A percentile compares a stretch with the other conserved stretches of the same genome.
These are phyloP conservation scores for Frankliniella intonsa DNA, from an alignment of 2,888 invertebrate species.

Conservation along the genomic window DNA sequence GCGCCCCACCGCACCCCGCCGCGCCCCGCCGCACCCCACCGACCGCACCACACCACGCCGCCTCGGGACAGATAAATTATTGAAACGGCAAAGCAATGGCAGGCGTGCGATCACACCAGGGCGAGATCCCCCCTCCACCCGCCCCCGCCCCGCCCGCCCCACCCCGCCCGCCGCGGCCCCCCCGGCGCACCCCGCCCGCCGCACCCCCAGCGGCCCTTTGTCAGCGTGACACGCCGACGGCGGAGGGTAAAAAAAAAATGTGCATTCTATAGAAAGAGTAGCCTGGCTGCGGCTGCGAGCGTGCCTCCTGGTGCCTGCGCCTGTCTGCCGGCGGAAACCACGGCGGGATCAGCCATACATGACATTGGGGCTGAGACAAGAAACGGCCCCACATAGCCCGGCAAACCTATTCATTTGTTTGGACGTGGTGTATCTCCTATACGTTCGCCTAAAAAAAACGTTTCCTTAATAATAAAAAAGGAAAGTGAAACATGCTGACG, in stretches of 20 bases:
- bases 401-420: no score
- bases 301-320: no score
- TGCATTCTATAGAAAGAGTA: background rate
- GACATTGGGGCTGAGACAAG: no score
- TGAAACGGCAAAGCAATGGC: constrained; percentile 22
- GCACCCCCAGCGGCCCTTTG: background rate
- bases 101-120: constrained; percentile 6
- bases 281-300: no score
- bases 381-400: no score
- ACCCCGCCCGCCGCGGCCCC: background rate
- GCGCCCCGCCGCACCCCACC: background rate
- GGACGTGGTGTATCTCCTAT: no score
- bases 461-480: no score
- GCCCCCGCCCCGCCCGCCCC: background rate
- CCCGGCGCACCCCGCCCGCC: background rate
- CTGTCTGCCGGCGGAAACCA: no score
- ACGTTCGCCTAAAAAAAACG: no score
- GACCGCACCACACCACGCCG: background rate
- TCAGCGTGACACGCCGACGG: background rate
- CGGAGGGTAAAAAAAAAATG: background rate
- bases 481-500: no score
- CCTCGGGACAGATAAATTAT: constrained; percentile 25
- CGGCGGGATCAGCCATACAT: no score
- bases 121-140: background rate
- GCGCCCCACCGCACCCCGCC: no score